phyloP scores from a whole-genome alignment of 1,140 invertebrate species.

The Magallana gigas region DNA sequence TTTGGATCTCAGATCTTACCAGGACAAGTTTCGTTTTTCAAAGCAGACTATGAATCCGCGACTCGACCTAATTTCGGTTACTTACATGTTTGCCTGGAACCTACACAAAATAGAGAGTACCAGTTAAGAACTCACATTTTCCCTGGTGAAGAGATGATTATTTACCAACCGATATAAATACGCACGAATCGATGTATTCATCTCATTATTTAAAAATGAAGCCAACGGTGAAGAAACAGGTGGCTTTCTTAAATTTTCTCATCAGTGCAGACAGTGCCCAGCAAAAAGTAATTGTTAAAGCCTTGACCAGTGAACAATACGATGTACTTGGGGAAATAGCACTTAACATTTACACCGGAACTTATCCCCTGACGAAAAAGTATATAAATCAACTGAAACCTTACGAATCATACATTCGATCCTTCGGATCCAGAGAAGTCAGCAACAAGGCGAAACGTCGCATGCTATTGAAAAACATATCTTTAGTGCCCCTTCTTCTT shows the following conservation, averaged over 20 bases:
- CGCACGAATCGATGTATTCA: not conserved
- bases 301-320: constrained; percentile 36
- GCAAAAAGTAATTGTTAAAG: constrained; percentile 19
- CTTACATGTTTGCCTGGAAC: constrained; percentile 43
- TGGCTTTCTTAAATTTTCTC: constrained; percentile 17
- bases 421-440: constrained; percentile 21
- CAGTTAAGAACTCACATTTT: constrained; percentile 52
- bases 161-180: constrained; percentile 47
- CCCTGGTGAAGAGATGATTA: constrained; percentile 45
- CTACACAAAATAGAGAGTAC: constrained; percentile 39
- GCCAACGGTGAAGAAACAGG: constrained; percentile 15
- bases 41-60: not conserved
- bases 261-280: not conserved
- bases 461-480: not conserved
- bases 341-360: constrained; percentile 41
- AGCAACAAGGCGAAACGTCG: constrained; percentile 3
- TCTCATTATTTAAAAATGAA: constrained; percentile 40
- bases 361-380: not conserved
- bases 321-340: constrained; percentile 31
- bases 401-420: constrained; percentile 38
- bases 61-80: constrained; percentile 38
- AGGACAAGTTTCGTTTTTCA: not conserved
- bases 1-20: constrained; percentile 56
- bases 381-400: constrained; percentile 43
- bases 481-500: not conserved